phyloP scores from a whole-genome alignment of 2,113 vertebrate genomes.

The Taxidea taxus region DNA sequence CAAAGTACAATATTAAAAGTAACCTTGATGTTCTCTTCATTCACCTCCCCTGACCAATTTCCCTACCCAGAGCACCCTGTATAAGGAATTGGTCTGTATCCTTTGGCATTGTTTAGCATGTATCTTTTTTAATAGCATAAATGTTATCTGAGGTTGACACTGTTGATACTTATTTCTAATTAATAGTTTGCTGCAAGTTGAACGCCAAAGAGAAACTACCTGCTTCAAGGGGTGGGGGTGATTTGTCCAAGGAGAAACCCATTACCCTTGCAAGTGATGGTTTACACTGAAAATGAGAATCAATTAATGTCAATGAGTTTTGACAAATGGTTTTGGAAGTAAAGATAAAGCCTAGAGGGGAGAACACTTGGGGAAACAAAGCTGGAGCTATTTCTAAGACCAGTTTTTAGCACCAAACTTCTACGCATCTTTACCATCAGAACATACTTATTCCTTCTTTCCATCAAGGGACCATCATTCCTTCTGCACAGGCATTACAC shows the following conservation, averaged over 20 bases:
- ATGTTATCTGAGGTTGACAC: neutral
- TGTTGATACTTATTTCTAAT: neutral
- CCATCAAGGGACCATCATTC: neutral
- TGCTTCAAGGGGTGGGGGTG: neutral
- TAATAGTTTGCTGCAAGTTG: neutral
- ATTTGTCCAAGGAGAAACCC: neutral
- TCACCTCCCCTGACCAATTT: neutral
- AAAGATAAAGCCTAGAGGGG: neutral
- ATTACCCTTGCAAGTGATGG: neutral
- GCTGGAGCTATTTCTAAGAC: neutral
- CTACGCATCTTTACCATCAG: neutral
- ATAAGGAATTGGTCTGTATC: neutral
- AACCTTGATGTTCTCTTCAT: neutral
- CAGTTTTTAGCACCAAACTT: neutral
- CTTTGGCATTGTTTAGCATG: too few relatives aligned
- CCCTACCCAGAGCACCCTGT: neutral
- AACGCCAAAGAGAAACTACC: neutral
- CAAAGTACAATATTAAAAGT: neutral
- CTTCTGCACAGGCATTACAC: neutral
- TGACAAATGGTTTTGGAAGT: neutral
- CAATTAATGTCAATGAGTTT: neutral
- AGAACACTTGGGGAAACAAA: neutral
- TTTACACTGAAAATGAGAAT: neutral
- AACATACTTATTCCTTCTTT: neutral
- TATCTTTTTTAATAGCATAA: neutral